Evolutionary conservation across 2,797 vertebrate species (phyloP).

Genomic region (Gobionotothen gibberifrons): DNA sequence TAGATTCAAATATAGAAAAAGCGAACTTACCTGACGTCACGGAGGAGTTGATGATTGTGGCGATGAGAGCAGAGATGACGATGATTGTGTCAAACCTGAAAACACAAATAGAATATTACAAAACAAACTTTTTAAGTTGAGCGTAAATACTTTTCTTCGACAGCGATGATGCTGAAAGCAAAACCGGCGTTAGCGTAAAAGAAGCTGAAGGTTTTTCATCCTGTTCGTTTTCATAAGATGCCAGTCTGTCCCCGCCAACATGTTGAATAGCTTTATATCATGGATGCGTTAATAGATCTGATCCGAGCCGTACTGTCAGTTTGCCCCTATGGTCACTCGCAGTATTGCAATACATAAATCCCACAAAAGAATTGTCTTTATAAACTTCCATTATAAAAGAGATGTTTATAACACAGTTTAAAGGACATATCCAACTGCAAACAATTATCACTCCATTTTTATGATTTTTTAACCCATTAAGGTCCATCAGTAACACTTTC

Average conservation of each 20-base stretch:
- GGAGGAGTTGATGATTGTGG: constrained; percentile 85
- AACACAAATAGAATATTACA: not conserved
- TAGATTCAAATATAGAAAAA: not conserved
- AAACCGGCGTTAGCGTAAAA: not conserved
- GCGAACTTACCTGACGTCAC: constrained; percentile 85
- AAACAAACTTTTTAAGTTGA: not conserved
- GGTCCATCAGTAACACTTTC: not conserved
- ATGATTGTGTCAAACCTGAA: constrained; percentile 94
- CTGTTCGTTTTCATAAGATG: not conserved
- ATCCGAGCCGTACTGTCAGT: not conserved
- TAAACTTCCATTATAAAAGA: not conserved
- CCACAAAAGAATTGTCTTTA: not conserved
- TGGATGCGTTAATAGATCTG: constrained; percentile 9
- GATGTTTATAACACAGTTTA: not conserved
- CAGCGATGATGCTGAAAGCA: not conserved
- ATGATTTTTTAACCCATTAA: not conserved
- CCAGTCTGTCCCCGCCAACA: not conserved
- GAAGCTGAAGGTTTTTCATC: not conserved
- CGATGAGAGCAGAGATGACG: constrained; percentile 89
- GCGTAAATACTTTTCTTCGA: not conserved
- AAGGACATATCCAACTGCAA: not conserved
- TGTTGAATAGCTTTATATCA: not conserved
- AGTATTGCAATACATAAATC: not conserved
- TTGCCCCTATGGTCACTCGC: not conserved
- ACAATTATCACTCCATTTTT: not conserved